These are phyloP conservation scores for Rissa tridactyla DNA, from an alignment of 2,113 vertebrate genomes.

Conservation along the genomic window DNA sequence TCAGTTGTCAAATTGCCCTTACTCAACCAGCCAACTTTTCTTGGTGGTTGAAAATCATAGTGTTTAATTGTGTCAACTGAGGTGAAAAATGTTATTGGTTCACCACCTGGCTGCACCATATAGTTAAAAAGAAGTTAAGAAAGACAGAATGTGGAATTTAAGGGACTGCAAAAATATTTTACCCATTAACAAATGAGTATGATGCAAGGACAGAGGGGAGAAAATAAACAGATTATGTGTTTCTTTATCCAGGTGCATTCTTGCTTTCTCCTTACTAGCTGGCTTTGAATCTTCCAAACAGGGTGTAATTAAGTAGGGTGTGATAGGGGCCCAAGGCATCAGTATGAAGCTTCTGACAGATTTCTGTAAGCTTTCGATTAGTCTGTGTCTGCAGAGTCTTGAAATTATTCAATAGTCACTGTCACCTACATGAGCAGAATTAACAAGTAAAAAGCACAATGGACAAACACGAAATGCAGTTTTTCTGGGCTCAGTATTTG, in stretches of 20 bases:
- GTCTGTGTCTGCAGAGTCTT: not conserved
- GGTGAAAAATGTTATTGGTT: slow-evolving; percentile 37
- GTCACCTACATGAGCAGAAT: not conserved
- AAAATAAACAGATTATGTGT: not conserved
- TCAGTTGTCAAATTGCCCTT: slow-evolving; percentile 67
- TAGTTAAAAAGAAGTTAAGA: not conserved
- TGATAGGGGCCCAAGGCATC: not conserved
- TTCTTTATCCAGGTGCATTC: not conserved
- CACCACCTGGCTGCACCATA: slow-evolving; percentile 26
- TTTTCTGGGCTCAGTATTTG: not conserved
- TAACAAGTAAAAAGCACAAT: not conserved
- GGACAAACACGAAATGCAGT: not conserved
- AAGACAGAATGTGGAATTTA: not conserved
- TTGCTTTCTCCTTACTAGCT: not conserved
- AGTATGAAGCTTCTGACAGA: not conserved
- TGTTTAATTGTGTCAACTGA: slow-evolving; percentile 47
- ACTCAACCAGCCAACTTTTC: slow-evolving; percentile 60
- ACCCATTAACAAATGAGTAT: not conserved
- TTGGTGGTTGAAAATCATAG: slow-evolving; percentile 56
- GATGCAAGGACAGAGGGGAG: not conserved
- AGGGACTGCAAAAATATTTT: not conserved
- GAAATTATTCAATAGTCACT: not conserved
- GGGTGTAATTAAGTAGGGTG: not conserved
- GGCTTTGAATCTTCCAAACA: not conserved
- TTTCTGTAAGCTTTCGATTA: not conserved